Evolutionary conservation across 2,888 invertebrate species (phyloP).

Genomic region (Bellardia pandia): DNA sequence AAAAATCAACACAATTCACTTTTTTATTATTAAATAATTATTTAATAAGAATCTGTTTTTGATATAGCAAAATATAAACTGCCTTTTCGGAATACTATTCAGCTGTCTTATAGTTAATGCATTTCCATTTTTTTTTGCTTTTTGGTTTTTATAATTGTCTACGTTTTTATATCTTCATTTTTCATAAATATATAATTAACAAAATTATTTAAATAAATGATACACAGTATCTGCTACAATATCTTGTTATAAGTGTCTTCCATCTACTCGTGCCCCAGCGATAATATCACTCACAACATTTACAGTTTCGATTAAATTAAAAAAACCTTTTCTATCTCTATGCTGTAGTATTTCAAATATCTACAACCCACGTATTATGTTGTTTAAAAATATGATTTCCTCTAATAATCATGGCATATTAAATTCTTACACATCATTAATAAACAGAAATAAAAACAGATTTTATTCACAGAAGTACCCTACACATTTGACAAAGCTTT

Average conservation of each 20-base stretch:
- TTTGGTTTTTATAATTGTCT: too few species aligned
- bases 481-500: neutral
- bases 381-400: slow-evolving; percentile 39
- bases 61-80: too few species aligned
- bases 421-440: slow-evolving; percentile 66
- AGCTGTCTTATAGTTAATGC: too few species aligned
- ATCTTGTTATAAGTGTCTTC: slow-evolving; percentile 2
- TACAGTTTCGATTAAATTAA: slow-evolving; percentile 7
- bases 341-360: neutral
- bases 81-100: too few species aligned
- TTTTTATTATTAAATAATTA: too few species aligned
- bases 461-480: neutral
- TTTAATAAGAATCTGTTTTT: too few species aligned
- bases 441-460: slow-evolving; percentile 1
- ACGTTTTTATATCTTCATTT: too few species aligned
- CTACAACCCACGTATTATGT: slow-evolving; percentile 29
- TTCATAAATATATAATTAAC: too few species aligned
- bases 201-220: neutral
- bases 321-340: neutral
- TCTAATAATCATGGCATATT: slow-evolving; percentile 52
- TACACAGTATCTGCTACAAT: too few species aligned
- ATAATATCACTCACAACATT: slow-evolving; percentile 39
- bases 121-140: too few species aligned
- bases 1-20: too few species aligned
- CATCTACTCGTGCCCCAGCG: slow-evolving; percentile 1